phyloP scores from a whole-genome alignment of 2,888 invertebrate genomes.

The Philopedon plagiatum region DNA sequence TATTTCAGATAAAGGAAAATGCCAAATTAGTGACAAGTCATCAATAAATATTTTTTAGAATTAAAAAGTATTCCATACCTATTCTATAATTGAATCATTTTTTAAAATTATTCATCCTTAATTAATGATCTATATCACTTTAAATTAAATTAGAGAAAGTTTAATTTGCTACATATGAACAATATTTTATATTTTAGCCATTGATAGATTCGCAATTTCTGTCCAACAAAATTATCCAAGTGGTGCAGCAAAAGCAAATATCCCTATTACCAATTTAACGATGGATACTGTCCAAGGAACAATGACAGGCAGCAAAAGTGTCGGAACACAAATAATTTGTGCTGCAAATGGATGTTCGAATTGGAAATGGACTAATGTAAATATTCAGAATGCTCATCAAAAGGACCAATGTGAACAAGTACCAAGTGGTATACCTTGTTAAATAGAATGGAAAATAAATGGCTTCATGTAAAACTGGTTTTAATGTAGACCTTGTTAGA shows the following conservation, averaged over 20 bases:
- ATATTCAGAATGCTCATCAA: conserved; percentile 42
- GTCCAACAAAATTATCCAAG: conserved; percentile 54
- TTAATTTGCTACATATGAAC: neutral
- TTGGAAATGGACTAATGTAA: conserved; percentile 51
- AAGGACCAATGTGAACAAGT: conserved; percentile 43
- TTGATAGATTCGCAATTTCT: conserved; percentile 48
- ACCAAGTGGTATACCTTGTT: conserved; percentile 51
- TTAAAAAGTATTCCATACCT: too few species aligned
- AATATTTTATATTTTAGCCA: conserved; percentile 42
- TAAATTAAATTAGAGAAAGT: too few species aligned
- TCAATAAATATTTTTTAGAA: too few species aligned
- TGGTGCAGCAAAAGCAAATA: conserved; percentile 50
- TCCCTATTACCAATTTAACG: conserved; percentile 52
- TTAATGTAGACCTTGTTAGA: too few species aligned
- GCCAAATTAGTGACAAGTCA: too few species aligned
- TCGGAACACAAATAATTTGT: conserved; percentile 49
- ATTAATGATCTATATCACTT: too few species aligned
- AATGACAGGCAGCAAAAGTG: conserved; percentile 43
- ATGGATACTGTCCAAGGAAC: conserved; percentile 48
- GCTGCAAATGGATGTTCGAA: conserved; percentile 52
- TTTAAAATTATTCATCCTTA: too few species aligned
- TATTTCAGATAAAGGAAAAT: too few species aligned
- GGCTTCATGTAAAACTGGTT: too few species aligned
- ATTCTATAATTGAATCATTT: too few species aligned
- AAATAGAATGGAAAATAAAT: too few species aligned